A percentile compares a stretch with the other conserved stretches of the same genome.
Evolutionary conservation across 2,888 invertebrate genomes (phyloP).

Genomic region (Morinoia aosen): DNA sequence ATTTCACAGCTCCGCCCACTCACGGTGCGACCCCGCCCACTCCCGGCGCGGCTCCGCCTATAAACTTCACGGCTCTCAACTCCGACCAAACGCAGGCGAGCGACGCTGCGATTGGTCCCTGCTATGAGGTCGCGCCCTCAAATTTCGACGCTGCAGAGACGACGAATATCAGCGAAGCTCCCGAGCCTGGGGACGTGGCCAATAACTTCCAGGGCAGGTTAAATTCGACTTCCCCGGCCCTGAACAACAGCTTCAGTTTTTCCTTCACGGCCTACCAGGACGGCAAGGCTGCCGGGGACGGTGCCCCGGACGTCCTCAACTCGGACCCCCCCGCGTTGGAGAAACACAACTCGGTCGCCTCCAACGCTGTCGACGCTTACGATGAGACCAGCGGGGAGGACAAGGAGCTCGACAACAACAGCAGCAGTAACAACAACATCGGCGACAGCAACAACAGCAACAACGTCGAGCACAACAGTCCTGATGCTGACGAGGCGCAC

Average conservation of each 20-base stretch:
- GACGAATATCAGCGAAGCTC: neutral
- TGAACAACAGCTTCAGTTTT: slow-evolving; percentile 37
- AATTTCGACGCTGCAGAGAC: neutral
- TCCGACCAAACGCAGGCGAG: neutral
- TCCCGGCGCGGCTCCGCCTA: neutral
- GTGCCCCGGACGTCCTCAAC: neutral
- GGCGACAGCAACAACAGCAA: slow-evolving; percentile 57
- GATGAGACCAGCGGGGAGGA: slow-evolving; percentile 1
- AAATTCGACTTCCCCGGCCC: neutral
- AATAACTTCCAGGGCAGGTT: neutral
- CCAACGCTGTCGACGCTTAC: neutral
- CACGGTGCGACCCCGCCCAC: neutral
- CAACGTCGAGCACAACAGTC: slow-evolving; percentile 70
- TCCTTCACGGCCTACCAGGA: slow-evolving; percentile 4
- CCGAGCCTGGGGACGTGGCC: slow-evolving; percentile 1
- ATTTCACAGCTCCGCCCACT: neutral
- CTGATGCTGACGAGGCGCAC: slow-evolving; percentile 71
- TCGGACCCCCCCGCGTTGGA: neutral
- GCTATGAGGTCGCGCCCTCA: neutral
- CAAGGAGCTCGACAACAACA: slow-evolving; percentile 19
- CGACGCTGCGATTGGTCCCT: neutral
- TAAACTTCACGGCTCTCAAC: neutral
- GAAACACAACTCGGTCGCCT: neutral
- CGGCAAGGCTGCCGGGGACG: neutral
- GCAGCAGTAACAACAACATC: slow-evolving; percentile 34